Percentiles rank a stretch among this genome's conserved stretches.
Evolutionary conservation across 2,113 vertebrate species (phyloP).

Genomic region (Cromileptes altivelis): DNA sequence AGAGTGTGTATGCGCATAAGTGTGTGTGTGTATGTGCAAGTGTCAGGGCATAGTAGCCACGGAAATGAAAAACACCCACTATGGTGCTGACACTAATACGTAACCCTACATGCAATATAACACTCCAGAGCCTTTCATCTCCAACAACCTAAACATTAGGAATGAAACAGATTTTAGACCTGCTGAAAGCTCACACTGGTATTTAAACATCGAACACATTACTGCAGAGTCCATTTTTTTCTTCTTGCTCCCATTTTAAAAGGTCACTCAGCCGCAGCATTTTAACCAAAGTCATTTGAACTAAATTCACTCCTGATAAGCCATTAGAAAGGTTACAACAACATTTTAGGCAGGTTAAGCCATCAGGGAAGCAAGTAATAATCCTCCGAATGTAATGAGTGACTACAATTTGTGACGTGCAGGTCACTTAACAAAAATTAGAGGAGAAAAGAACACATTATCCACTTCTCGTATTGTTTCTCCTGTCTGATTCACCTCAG

Average conservation of each 20-base stretch:
- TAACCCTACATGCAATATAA: neutral
- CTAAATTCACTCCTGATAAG: constrained; percentile 29
- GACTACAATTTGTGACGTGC: constrained; percentile 20
- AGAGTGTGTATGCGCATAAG: neutral
- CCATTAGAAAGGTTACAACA: constrained; percentile 47
- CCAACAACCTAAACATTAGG: neutral
- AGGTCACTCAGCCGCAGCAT: constrained; percentile 21
- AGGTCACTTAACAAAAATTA: constrained; percentile 1
- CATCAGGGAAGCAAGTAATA: neutral
- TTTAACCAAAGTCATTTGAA: constrained; percentile 21
- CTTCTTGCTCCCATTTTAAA: constrained; percentile 41
- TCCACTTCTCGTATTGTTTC: neutral
- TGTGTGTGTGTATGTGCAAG: constrained; percentile 11
- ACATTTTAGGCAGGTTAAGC: constrained; percentile 10
- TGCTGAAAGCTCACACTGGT: constrained; percentile 24
- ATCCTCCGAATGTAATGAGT: constrained; percentile 5
- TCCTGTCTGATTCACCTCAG: neutral
- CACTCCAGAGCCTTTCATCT: constrained; percentile 1
- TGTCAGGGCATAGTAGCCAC: neutral
- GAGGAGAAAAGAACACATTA: neutral
- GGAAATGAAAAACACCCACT: constrained; percentile 33
- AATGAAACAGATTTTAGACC: neutral
- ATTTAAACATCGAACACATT: constrained; percentile 33
- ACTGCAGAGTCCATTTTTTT: constrained; percentile 1
- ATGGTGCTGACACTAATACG: neutral